A percentile compares a stretch with the other conserved stretches of the same genome.
phyloP scores from a whole-genome alignment of 2,888 invertebrate genomes.

The Andrena bucephala region DNA sequence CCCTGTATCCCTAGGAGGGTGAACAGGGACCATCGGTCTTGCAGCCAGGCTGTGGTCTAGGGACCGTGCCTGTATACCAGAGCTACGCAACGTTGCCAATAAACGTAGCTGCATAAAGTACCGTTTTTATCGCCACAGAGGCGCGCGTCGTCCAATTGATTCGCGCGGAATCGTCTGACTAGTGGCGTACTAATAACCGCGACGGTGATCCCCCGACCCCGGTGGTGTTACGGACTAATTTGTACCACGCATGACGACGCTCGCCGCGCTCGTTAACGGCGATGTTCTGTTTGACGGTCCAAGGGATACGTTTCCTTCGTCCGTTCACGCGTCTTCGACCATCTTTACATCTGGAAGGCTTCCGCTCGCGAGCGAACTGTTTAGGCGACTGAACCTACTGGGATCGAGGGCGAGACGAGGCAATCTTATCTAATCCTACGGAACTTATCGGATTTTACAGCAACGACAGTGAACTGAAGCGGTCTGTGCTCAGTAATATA shows the following conservation, averaged over 20 bases:
- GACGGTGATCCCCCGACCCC: slow-evolving; percentile 47
- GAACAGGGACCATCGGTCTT: slow-evolving; percentile 28
- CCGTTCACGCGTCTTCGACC: slow-evolving; percentile 37
- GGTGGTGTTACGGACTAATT: slow-evolving; percentile 46
- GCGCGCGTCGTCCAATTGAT: slow-evolving; percentile 43
- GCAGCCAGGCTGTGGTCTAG: slow-evolving; percentile 3
- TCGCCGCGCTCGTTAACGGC: slow-evolving; percentile 43
- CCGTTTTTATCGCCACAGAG: slow-evolving; percentile 48
- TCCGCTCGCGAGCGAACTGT: slow-evolving; percentile 19
- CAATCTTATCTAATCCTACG: neutral
- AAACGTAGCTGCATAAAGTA: slow-evolving; percentile 36
- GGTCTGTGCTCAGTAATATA: neutral
- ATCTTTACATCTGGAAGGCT: slow-evolving; percentile 41
- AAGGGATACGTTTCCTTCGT: slow-evolving; percentile 10
- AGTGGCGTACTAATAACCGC: slow-evolving; percentile 51
- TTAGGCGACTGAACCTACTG: neutral
- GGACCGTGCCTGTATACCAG: slow-evolving; percentile 23
- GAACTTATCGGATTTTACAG: neutral
- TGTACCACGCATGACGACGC: slow-evolving; percentile 41
- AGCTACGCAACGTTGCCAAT: slow-evolving; percentile 64
- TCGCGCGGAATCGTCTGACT: slow-evolving; percentile 51
- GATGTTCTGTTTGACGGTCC: slow-evolving; percentile 25
- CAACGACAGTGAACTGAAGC: neutral
- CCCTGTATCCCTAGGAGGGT: slow-evolving; percentile 29
- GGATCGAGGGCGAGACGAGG: neutral